Evolutionary conservation across 2,113 vertebrate genomes (phyloP).

Genomic region (Macaca mulatta): DNA sequence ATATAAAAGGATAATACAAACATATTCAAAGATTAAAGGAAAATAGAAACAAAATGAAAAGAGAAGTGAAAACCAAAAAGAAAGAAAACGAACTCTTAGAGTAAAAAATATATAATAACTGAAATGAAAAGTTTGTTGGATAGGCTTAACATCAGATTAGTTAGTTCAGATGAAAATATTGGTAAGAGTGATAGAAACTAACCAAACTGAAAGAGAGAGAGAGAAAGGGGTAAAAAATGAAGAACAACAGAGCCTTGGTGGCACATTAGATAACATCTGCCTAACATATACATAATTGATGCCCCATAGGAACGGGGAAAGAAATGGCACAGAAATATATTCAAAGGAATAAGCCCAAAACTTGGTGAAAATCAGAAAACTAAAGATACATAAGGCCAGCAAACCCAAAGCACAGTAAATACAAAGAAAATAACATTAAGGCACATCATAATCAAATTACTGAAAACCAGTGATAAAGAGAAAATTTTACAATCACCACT

Average conservation of each 20-base stretch:
- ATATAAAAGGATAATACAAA: neutral
- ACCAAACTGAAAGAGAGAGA: neutral
- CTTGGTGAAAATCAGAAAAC: conserved; percentile 11
- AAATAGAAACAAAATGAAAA: conserved; percentile 20
- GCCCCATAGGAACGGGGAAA: neutral
- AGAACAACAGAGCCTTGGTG: neutral
- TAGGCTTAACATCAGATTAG: neutral
- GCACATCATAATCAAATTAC: neutral
- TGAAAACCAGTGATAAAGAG: neutral
- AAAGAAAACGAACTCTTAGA: neutral
- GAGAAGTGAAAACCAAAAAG: neutral
- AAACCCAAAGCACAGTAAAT: neutral
- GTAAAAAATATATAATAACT: neutral
- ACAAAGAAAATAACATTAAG: conserved; percentile 22
- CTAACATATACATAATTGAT: neutral
- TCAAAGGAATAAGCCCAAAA: neutral
- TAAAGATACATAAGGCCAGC: neutral
- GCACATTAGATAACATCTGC: neutral
- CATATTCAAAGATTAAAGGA: neutral
- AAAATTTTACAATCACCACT: neutral
- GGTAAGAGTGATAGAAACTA: conserved; percentile 9
- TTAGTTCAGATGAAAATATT: neutral
- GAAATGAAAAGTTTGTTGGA: neutral
- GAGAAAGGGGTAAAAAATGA: neutral
- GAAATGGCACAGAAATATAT: neutral